Evolutionary conservation across 2,113 vertebrate species (phyloP).

Genomic region (Todiramphus chloris): DNA sequence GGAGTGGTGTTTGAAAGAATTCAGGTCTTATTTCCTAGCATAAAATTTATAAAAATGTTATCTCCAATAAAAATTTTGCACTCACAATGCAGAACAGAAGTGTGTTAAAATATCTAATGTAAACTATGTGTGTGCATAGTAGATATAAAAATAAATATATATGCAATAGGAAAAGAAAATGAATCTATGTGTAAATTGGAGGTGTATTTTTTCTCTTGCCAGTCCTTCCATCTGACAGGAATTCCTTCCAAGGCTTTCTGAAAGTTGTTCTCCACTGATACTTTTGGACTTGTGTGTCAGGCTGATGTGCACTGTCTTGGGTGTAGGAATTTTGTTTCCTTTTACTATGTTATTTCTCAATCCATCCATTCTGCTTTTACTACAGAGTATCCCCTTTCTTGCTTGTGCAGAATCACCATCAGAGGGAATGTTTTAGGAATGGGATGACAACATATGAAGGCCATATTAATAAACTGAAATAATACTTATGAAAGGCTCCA

Average conservation of each 20-base stretch:
- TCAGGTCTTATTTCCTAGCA: not conserved
- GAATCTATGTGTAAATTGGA: not conserved
- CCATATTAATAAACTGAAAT: not conserved
- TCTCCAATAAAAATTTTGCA: not conserved
- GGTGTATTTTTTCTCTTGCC: not conserved
- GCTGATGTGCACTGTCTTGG: not conserved
- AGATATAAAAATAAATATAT: not conserved
- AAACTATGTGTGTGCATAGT: not conserved
- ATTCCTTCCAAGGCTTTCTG: not conserved
- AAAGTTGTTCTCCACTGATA: not conserved
- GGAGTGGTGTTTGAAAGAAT: not conserved
- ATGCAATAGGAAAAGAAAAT: not conserved
- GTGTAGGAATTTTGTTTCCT: not conserved
- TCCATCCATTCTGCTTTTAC: not conserved
- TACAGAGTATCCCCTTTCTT: not conserved
- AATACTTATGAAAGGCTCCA: not conserved
- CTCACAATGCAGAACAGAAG: not conserved
- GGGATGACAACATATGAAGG: not conserved
- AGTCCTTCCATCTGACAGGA: not conserved
- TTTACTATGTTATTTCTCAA: not conserved
- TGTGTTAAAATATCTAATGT: not conserved
- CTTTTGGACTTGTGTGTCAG: not conserved
- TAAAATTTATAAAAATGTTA: not conserved
- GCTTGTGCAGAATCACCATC: rapidly evolving
- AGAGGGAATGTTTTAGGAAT: not conserved